phyloP scores from a whole-genome alignment of 2,797 vertebrate species.

The Artibeus lituratus region DNA sequence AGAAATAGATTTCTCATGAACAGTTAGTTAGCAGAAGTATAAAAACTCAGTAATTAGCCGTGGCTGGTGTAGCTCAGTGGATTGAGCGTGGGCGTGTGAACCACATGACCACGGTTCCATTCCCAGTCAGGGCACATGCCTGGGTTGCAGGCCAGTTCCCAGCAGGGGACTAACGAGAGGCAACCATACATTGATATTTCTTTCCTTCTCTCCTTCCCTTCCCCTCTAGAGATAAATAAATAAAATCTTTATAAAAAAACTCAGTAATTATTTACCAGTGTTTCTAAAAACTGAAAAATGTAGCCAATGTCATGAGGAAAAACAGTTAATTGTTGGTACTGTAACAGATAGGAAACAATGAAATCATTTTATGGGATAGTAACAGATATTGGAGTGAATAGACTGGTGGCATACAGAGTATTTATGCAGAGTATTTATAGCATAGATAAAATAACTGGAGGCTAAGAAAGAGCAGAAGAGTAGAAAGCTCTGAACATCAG shows the following conservation, averaged over 20 bases:
- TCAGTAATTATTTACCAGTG: background rate
- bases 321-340: background rate
- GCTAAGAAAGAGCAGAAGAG: background rate
- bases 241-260: too few species aligned
- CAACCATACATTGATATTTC: too few species aligned
- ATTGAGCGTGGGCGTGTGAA: too few species aligned
- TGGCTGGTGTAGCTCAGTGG: too few species aligned
- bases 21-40: background rate
- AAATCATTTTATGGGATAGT: background rate
- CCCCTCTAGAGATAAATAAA: too few species aligned
- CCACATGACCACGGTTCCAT: too few species aligned
- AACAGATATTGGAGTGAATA: background rate
- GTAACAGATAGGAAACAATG: background rate
- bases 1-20: background rate
- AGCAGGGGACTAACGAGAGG: too few species aligned
- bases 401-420: background rate
- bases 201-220: too few species aligned
- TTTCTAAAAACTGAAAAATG: background rate
- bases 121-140: too few species aligned
- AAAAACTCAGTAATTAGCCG: background rate
- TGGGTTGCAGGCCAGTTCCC: too few species aligned
- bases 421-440: background rate
- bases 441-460: background rate
- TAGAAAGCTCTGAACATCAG: background rate
- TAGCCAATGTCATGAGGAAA: background rate